phyloP scores from a whole-genome alignment of 2,797 vertebrate species.

The Ptychadena robeensis region DNA sequence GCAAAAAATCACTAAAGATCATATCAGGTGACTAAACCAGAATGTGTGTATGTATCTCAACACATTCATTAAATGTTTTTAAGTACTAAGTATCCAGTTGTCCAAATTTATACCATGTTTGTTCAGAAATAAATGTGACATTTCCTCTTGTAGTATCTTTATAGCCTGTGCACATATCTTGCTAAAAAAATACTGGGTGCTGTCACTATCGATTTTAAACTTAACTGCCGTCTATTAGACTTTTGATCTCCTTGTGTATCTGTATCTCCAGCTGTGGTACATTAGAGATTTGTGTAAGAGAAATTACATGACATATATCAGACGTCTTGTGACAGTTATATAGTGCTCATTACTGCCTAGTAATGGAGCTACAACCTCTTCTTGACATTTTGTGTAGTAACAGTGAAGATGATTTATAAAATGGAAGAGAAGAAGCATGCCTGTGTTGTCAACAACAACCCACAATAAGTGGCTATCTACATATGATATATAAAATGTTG shows the following conservation, averaged over 20 bases:
- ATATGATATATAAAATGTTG: too few species aligned
- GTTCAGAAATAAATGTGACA: constrained; percentile 51
- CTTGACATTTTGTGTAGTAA: not conserved
- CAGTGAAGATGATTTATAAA: not conserved
- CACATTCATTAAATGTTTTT: too few species aligned
- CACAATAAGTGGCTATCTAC: too few species aligned
- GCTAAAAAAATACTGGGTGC: constrained; percentile 48
- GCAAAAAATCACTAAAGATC: too few species aligned
- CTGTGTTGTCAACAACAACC: not conserved
- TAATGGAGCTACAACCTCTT: not conserved
- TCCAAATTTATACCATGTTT: constrained; percentile 38
- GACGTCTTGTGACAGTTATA: not conserved
- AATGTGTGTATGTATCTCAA: too few species aligned
- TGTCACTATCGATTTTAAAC: constrained; percentile 52
- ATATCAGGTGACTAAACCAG: too few species aligned
- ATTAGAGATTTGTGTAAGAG: constrained; percentile 10
- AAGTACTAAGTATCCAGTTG: constrained; percentile 22
- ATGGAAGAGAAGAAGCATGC: not conserved
- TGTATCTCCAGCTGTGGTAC: constrained; percentile 9
- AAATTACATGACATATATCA: constrained; percentile 20
- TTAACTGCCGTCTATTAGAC: constrained; percentile 43
- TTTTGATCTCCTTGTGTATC: constrained; percentile 29
- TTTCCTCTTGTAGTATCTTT: constrained; percentile 46
- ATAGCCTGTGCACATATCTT: constrained; percentile 49
- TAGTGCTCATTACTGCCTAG: not conserved